Evolutionary conservation across 1,140 invertebrate species (phyloP), one percentile per base, ranked within the genome.

Genomic region (Ceratosolen solmsi): DNA sequence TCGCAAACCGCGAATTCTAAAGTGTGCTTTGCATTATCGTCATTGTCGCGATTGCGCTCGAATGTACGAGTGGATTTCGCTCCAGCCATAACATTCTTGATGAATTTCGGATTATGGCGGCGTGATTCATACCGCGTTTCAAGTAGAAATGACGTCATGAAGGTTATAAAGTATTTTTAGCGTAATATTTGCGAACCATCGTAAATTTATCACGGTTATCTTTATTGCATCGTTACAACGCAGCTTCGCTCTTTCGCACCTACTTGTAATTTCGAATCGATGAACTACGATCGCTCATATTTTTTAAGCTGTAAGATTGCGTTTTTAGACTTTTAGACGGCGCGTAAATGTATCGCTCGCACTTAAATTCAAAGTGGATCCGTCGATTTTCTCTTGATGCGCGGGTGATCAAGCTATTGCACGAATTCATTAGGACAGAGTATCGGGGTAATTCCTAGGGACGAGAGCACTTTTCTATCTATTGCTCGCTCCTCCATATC

Each of bases 131-230:
- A 65, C 36, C 30, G 56, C 11, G 60, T 27, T 25, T 11, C 27
- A 46, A 76, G 58, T 63, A 63, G 22, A 33, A 38, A 58, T 46
- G 36, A 63, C 17, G 36, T 46, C 74, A 76, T 30, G 36, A 76
- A 49, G 38, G 30, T 65, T 77, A 33, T 77, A 65, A 77, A 46
- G 41, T 65, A 77, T 77, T 77, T 77, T 77, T 68, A 77, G 75
- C 41, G 15, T 25, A 77, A 77, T 65, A 33, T 65, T 77, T 63
- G 9, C 9, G 33, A 41, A 25, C 36, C n/a, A 74, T 73, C 8
- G 30, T 49, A 20, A 73, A 73, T 58, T 22, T 36, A 33, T 41
- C 36, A 27, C 17, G 5, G 20, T 75, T 75, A 74, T 54, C 72
- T 54, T 58, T 56, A 74, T 0, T 51, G 27, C 41, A 30, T 51